Percentiles rank a stretch among this genome's conserved stretches.
Conservation (phyloP, 2,888 invertebrate species). For the Sesamia inferens region DNA sequence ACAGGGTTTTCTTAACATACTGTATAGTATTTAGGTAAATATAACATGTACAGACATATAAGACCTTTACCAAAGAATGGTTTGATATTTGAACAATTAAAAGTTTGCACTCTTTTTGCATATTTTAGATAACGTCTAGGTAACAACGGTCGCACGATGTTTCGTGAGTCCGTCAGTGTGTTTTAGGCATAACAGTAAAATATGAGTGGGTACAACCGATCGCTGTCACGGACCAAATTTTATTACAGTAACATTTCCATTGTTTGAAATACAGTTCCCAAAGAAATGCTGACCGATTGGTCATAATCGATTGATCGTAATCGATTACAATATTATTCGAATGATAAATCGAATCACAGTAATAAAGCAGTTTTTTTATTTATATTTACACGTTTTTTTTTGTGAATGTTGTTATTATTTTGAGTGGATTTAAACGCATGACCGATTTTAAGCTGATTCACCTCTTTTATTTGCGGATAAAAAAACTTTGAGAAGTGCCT, state of each 20-base stretch:
- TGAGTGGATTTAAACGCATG: slow-evolving; percentile 21
- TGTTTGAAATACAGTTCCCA: slow-evolving; percentile 68
- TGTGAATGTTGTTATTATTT: slow-evolving; percentile 32
- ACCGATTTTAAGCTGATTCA: slow-evolving; percentile 17
- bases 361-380: slow-evolving; percentile 34
- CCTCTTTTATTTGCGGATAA: not conserved
- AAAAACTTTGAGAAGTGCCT: slow-evolving; percentile 7
- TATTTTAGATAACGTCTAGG: slow-evolving; percentile 59
- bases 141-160: slow-evolving; percentile 71
- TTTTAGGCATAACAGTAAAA: slow-evolving; percentile 72
- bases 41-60: too few species aligned
- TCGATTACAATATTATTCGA: slow-evolving; percentile 66
- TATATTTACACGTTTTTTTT: slow-evolving; percentile 61
- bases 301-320: slow-evolving; percentile 66
- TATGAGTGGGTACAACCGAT: slow-evolving; percentile 68
- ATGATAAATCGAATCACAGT: slow-evolving; percentile 68
- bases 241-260: slow-evolving; percentile 69
- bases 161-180: slow-evolving; percentile 74
- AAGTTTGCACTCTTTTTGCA: slow-evolving; percentile 18
- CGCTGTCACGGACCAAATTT: slow-evolving; percentile 66
- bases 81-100: not conserved
- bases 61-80: not conserved
- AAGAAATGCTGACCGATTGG: slow-evolving; percentile 67
- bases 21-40: too few species aligned
- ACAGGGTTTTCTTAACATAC: too few species aligned